Base-by-base conservation (phyloP, 2,888 invertebrate genomes). In the Dolomedes plantarius region DNA sequence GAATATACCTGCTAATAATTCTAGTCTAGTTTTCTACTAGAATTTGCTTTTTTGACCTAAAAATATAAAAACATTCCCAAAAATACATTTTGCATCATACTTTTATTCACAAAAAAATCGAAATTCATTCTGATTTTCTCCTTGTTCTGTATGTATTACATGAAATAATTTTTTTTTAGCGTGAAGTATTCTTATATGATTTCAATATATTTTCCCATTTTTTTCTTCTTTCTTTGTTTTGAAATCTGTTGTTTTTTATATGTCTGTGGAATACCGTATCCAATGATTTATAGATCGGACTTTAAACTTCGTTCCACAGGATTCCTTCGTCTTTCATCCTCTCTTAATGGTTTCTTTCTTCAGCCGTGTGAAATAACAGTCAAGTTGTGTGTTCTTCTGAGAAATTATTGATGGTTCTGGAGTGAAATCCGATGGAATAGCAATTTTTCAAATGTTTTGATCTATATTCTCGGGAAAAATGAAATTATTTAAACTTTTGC, bases 221-320 rank as follows among this genome's bases (percentile, higher is more conserved):
- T n/a, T n/a, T n/a, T n/a, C n/a, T n/a, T n/a, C n/a, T 36, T 36
- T 36, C 16, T 46, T 46, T 46, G 16, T 16, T 46, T 7, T 46
- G 1, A 13, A 2, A 46, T 46, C 46, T 46, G 2, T 16, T 46
- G 16, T 46, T 9, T 46, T 16, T 16, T 46, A n/a, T 46, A 6
- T 9, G 7, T 16, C 13, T 16, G 7, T 46, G 16, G 16, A 82
- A 75, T 71, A 56, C 82, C 64, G 71, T 76, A 69, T 75, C 62
- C 69, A 76, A 71, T 82, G 82, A 82, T 82, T 82, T 82, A 82
- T 82, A 82, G 75, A 74, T 69, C 32, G 64, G 69, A 71, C 75
- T 82, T 75, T 75, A 71, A 62, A 82, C 41, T 82, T 76, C 71
- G 65, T 69, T 69, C 13, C 50, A 7, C 5, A 41, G 29, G 29